phyloP scores from a whole-genome alignment of 2,113 vertebrate species.

The Trinectes maculatus region DNA sequence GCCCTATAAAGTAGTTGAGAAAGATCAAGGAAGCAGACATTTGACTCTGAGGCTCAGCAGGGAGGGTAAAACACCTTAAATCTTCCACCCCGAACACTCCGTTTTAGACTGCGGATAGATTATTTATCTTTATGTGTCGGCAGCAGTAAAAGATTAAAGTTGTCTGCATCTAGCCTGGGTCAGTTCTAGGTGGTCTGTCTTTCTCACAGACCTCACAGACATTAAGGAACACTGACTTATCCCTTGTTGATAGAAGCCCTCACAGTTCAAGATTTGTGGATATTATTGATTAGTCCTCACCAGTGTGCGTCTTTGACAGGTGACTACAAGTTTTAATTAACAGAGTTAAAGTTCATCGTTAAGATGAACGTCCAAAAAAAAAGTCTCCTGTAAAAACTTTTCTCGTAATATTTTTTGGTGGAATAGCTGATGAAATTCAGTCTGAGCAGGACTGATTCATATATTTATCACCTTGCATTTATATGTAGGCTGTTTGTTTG shows the following conservation, averaged over 20 bases:
- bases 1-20: conserved; percentile 60
- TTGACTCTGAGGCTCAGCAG: conserved; percentile 50
- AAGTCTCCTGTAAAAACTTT: too few species aligned
- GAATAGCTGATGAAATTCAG: too few species aligned
- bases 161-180: conserved; percentile 40
- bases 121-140: conserved; percentile 72
- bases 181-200: conserved; percentile 61
- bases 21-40: conserved; percentile 63
- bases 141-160: conserved; percentile 75
- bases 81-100: conserved; percentile 56
- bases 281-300: conserved; percentile 33
- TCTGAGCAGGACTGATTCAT: too few species aligned
- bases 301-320: conserved; percentile 1
- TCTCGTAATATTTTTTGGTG: too few species aligned
- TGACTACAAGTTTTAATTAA: conserved; percentile 2
- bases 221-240: conserved; percentile 14
- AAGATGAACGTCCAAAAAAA: too few species aligned
- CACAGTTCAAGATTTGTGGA: conserved; percentile 25
- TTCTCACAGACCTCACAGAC: conserved; percentile 55
- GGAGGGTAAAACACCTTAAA: conserved; percentile 66
- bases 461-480: too few species aligned
- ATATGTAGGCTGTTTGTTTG: not conserved
- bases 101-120: conserved; percentile 58
- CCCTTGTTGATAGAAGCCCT: conserved; percentile 15
- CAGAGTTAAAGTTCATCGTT: not conserved